phyloP scores from a whole-genome alignment of 2,888 invertebrate genomes.

The Drosophila mercatorum region DNA sequence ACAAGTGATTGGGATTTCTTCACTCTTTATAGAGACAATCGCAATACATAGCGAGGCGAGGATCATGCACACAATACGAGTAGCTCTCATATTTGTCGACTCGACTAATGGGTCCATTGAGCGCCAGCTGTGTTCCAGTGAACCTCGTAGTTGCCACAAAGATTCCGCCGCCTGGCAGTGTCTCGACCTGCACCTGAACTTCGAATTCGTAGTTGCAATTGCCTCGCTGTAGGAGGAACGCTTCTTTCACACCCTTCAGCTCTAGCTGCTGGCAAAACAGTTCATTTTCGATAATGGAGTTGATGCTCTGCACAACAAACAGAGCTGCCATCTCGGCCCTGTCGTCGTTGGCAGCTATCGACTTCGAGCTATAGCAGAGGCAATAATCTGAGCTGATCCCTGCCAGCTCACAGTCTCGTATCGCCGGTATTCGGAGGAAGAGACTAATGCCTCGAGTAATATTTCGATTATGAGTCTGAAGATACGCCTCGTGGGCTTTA shows the following conservation, averaged over 20 bases:
- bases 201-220: background rate
- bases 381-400: background rate
- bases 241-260: background rate
- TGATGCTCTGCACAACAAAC: background rate
- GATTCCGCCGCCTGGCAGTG: constrained; percentile 20
- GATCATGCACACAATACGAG: constrained; percentile 48
- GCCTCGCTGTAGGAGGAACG: background rate
- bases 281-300: background rate
- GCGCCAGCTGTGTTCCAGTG: background rate
- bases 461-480: background rate
- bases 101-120: constrained; percentile 33
- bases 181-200: background rate
- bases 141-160: constrained; percentile 48
- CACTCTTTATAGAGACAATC: constrained; percentile 26
- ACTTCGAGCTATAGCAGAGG: background rate
- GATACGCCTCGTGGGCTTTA: background rate
- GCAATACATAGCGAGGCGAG: constrained; percentile 50
- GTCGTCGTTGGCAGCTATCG: background rate
- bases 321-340: background rate
- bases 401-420: background rate
- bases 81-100: constrained; percentile 41
- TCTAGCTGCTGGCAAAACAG: background rate
- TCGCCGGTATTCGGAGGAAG: background rate
- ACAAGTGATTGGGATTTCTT: background rate
- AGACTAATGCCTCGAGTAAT: background rate